Evolutionary conservation across 2,113 vertebrate species (phyloP), one percentile per base, ranked within the genome.

Genomic region (Anser brachyrhynchus): DNA sequence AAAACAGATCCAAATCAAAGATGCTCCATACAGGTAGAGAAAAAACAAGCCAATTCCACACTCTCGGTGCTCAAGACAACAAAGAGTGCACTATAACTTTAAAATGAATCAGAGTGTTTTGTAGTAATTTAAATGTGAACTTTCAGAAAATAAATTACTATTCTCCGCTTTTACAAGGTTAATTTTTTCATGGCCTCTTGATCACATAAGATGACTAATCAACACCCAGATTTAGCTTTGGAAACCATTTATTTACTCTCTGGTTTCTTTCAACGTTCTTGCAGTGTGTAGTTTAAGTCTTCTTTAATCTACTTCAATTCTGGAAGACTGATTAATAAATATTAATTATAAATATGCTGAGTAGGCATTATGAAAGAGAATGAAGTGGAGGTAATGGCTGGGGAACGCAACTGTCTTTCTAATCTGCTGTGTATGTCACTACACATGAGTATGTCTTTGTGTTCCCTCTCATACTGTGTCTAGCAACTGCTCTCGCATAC

Each of bases 341-440:
- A 82, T 87, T 93, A 95, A 96, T 91, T 93, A 96, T 75, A 93
- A 93, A 87, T n/a, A n/a, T 84, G 96, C 86, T 95, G 80, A 93
- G 41, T 89, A 66, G n/a, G 58, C 76, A 89, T 46, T 84, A 19
- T 84, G 70, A 81, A 80, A 78, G 61, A 91, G 28, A 25, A 64
- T 75, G 72, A 88, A 71, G 55, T 84, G 25, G 10, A 75, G 52
- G 26, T 39, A 88, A 83, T 76, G 71, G 22, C 64, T 83, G 51
- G 15, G 73, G 49, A 93, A 37, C 6, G 7, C 13, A 54, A 59
- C 0, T 1, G 20, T 65, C 20, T 78, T 78, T 86, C 52, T 52
- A 41, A 39, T 67, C 61, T 93, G 75, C 23, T 61, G 3, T 69
- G 31, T 76, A 15, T 9, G 33, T 71, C 31, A n/a, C 44, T 75